Evolutionary conservation across 2,797 vertebrate species (phyloP).

Genomic region (Alcedo atthis): DNA sequence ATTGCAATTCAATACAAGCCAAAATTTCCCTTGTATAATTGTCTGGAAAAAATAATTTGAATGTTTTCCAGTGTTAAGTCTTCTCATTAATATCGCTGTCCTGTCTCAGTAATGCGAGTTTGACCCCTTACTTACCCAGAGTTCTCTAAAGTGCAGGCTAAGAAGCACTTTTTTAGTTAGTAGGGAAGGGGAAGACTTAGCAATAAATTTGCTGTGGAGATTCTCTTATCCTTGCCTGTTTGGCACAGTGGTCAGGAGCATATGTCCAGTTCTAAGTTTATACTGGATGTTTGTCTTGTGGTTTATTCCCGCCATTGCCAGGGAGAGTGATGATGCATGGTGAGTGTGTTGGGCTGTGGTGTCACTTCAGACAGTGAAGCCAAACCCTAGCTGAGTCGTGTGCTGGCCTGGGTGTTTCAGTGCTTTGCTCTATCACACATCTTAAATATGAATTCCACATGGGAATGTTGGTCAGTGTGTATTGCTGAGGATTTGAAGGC

Average conservation of each 20-base stretch:
- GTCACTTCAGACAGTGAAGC: background rate
- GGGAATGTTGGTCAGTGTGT: background rate
- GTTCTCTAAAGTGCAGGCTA: too few species aligned
- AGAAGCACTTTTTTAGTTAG: background rate
- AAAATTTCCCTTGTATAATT: background rate
- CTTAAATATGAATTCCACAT: background rate
- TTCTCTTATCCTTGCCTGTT: background rate
- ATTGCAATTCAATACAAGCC: background rate
- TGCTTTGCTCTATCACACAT: fast-evolving
- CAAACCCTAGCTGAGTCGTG: background rate
- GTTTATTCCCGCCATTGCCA: background rate
- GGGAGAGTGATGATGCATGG: background rate
- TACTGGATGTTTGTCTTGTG: background rate
- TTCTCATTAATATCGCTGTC: background rate
- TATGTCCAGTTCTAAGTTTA: background rate
- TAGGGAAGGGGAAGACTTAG: background rate
- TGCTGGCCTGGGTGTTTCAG: background rate
- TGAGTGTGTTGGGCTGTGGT: background rate
- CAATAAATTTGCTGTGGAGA: background rate
- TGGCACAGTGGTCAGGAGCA: background rate
- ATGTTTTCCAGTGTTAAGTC: background rate
- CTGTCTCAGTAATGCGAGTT: background rate
- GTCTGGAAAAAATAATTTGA: background rate
- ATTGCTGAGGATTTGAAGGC: background rate
- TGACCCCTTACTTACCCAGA: background rate